Evolutionary conservation across 92 coral and sea anemone species (phyloP).

Genomic region (Phenganax stokvisi): DNA sequence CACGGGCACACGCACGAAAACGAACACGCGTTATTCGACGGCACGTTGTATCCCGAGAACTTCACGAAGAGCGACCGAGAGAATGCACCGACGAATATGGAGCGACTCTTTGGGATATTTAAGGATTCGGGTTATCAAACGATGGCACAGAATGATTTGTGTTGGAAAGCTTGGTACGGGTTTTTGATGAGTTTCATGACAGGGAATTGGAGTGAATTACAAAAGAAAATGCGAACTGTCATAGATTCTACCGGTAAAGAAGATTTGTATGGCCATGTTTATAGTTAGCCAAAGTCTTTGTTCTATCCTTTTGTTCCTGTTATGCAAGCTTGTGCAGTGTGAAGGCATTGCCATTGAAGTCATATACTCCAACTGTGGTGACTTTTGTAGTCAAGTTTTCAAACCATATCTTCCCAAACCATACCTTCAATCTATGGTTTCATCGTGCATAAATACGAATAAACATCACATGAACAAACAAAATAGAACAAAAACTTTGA

Average conservation of each 20-base stretch:
- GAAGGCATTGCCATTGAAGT: too few species aligned
- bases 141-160: conserved; percentile 72
- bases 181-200: conserved; percentile 52
- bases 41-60: conserved; percentile 36
- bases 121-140: conserved; percentile 79
- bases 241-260: conserved; percentile 68
- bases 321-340: too few species aligned
- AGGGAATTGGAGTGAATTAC: conserved; percentile 48
- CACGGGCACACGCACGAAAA: conserved; percentile 46
- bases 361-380: too few species aligned
- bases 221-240: conserved; percentile 23
- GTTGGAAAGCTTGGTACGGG: conserved; percentile 72
- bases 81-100: conserved; percentile 44
- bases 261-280: too few species aligned
- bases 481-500: too few species aligned
- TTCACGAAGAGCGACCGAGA: conserved; percentile 23
- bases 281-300: too few species aligned
- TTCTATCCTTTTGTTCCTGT: too few species aligned
- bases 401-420: too few species aligned
- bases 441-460: too few species aligned
- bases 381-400: too few species aligned
- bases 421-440: too few species aligned
- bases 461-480: too few species aligned
- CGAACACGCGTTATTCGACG: conserved; percentile 33
- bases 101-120: conserved; percentile 58